Base-by-base conservation (phyloP, 2,888 invertebrate genomes). In the Patella ulyssiponensis region DNA sequence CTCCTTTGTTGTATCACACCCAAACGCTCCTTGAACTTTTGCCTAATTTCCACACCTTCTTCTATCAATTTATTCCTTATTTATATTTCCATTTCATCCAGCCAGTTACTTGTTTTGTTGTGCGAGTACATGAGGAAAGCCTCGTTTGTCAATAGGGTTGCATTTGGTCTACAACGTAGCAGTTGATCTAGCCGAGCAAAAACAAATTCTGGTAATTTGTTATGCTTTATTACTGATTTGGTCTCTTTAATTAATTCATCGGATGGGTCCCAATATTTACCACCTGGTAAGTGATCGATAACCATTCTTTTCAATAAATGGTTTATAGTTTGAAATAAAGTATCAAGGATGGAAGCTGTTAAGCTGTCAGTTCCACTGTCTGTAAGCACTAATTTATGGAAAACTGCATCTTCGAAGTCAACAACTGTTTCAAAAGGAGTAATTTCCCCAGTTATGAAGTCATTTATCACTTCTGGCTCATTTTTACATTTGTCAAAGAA, bases 251-350 rank as follows among this genome's bases (percentile, higher is more conserved):
- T 73, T 12, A 73, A 69, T 74, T 71, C 76, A 64, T n/a, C n/a
- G n/a, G n/a, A n/a, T n/a, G n/a, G n/a, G n/a, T n/a, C n/a, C n/a
- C n/a, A n/a, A n/a, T 76, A 52, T 44, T 79, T 77, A 51, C 79
- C 74, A 73, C 77, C 79, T 64, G 77, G 72, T 27, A 82, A 53
- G 70, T 80, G 75, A 44, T 80, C 80, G 14, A 75, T 14, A 44
- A 44, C 73, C 56, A 71, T 70, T 72, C 44, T 76, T 69, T 17
- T 15, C 53, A 20, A 17, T 9, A 15, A 77, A 23, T 58, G 52
- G 20, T 23, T 74, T 76, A 23, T n/a, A 20, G 77, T 72, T 15
- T 71, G n/a, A 51, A 79, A 71, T 12, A 76, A 15, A 27, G 53
- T n/a, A 33, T 76, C 58, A 1, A 79, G 54, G 23, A 76, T 71